Conservation (phyloP, 2,113 vertebrate genomes). For the Saccopteryx bilineata region DNA sequence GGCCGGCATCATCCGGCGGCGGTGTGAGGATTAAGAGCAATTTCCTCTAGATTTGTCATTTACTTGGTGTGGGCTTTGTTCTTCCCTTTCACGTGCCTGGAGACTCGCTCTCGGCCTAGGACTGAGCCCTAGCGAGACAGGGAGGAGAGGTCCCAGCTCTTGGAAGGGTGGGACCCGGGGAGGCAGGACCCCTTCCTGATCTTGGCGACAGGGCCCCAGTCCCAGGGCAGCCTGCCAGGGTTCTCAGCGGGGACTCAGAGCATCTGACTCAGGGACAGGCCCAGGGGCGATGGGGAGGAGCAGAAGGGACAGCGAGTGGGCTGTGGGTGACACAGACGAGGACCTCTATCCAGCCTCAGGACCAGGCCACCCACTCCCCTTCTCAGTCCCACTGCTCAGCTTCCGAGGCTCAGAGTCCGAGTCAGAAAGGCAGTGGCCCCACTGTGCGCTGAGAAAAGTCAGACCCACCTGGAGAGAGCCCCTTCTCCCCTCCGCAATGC, state of each 20-base stretch:
- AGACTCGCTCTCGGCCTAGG: background rate
- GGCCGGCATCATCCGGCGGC: slow-evolving; percentile 63
- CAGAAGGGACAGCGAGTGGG: background rate
- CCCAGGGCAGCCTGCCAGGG: background rate
- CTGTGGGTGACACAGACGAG: background rate
- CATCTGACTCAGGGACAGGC: background rate
- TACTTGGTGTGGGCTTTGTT: slow-evolving; percentile 67
- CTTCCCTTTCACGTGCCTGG: background rate
- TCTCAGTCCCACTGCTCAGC: no score
- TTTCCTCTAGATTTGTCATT: slow-evolving; percentile 79
- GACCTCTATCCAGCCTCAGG: background rate
- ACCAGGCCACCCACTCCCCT: background rate
- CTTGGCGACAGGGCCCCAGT: accelerated
- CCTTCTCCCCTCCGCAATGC: background rate
- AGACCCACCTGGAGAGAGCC: background rate
- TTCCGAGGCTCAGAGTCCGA: background rate
- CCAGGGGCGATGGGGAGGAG: no score
- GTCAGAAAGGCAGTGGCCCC: background rate
- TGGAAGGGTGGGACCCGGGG: accelerated
- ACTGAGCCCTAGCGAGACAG: background rate
- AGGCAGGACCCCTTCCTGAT: background rate
- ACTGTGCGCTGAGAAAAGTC: background rate
- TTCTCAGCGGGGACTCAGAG: background rate
- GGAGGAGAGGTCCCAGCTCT: background rate
- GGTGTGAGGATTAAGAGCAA: slow-evolving; percentile 73